Percentiles rank a stretch among this genome's conserved stretches.
Conservation (phyloP, 2,888 invertebrate species). For the Oasisia sp. region DNA sequence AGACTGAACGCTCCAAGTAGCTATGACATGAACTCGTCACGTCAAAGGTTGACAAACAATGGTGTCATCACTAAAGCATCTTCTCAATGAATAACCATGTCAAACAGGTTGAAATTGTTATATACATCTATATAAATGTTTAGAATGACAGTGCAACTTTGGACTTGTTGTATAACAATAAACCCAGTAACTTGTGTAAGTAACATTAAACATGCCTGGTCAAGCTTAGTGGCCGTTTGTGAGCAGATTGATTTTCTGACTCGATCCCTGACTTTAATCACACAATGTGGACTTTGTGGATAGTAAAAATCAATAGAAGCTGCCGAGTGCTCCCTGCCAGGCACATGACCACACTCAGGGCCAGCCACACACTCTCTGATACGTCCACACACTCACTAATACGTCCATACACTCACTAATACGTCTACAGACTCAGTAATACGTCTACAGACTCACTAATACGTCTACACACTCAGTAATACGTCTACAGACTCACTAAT, state of each 20-base stretch:
- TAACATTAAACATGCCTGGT: conserved; percentile 8
- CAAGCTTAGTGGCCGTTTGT: not conserved
- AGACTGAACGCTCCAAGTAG: conserved; percentile 1
- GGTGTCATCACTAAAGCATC: not conserved
- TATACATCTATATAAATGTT: not conserved
- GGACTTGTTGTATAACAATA: not conserved
- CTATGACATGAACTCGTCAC: not conserved
- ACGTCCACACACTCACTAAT: not conserved
- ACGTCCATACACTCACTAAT: not conserved
- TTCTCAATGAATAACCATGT: not conserved
- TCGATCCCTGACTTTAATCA: not conserved
- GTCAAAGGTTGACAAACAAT: not conserved
- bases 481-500: not conserved
- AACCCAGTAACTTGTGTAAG: not conserved
- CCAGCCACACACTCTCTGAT: not conserved
- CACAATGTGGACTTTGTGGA: conserved; percentile 13
- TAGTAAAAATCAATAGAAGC: conserved; percentile 4
- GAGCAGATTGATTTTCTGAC: not conserved
- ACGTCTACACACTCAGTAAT: not conserved
- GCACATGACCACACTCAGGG: not conserved
- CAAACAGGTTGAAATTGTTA: not conserved
- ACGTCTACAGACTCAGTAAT: not conserved
- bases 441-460: not conserved
- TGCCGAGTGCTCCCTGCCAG: not conserved
- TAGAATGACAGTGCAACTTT: not conserved